Conservation (phyloP, 1,140 invertebrate species). For the Tetramorium alpestre region DNA sequence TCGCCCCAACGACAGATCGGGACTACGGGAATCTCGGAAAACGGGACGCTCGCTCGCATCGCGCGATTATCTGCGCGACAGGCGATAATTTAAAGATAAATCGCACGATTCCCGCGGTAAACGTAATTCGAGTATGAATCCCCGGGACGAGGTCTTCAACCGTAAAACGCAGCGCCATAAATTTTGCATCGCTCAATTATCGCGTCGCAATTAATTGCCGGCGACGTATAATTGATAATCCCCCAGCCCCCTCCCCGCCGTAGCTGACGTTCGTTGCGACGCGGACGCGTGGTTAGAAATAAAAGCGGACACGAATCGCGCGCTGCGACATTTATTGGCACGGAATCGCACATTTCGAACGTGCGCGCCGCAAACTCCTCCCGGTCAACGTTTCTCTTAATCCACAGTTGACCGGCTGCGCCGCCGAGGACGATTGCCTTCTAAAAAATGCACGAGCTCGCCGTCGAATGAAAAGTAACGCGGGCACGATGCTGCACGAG, state of each 20-base stretch:
- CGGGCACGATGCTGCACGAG: neutral
- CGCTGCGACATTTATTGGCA: neutral
- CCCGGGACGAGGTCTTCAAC: neutral
- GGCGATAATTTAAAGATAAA: neutral
- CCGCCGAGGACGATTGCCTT: neutral
- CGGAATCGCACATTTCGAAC: neutral
- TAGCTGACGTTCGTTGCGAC: neutral
- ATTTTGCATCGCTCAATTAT: slow-evolving; percentile 16
- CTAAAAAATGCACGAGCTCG: slow-evolving; percentile 54
- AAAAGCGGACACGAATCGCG: neutral
- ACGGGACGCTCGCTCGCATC: no score
- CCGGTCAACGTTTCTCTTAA: slow-evolving; percentile 5
- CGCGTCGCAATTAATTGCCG: neutral
- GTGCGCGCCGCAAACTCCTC: neutral
- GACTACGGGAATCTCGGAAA: neutral
- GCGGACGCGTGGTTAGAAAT: neutral
- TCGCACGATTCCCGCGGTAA: no score
- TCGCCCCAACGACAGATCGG: neutral
- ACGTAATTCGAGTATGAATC: neutral
- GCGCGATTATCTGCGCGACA: no score
- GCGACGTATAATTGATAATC: neutral
- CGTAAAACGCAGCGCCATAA: neutral
- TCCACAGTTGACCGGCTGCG: slow-evolving; percentile 2
- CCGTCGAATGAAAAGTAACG: slow-evolving; percentile 17
- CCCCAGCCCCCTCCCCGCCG: no score